Percentiles rank a stretch among this genome's conserved stretches.
Evolutionary conservation across 2,113 vertebrate genomes (phyloP).

Genomic region (Oxygymnocypris stewartii): DNA sequence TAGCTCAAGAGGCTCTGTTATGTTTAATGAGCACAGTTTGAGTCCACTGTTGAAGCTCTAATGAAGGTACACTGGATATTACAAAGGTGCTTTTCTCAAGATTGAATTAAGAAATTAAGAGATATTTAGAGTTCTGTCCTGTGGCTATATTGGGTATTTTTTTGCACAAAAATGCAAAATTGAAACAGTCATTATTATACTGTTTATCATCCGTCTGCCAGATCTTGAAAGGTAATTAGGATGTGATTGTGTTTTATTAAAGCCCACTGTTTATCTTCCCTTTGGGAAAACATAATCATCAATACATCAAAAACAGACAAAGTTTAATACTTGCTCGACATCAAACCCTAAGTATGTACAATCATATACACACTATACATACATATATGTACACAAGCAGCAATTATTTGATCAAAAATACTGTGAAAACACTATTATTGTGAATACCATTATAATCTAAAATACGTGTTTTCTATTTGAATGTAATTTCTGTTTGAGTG

Average conservation of each 20-base stretch:
- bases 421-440: too few relatives aligned
- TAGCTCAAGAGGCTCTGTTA: not conserved
- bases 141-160: not conserved
- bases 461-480: not conserved
- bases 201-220: not conserved
- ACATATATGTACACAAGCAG: too few relatives aligned
- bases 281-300: not conserved
- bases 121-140: not conserved
- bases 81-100: not conserved
- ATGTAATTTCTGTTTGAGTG: too few relatives aligned
- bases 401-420: too few relatives aligned
- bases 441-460: not conserved
- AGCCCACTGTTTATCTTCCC: not conserved
- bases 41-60: not conserved
- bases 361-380: too few relatives aligned
- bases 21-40: not conserved
- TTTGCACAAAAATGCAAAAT: not conserved
- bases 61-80: not conserved
- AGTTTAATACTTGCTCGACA: not conserved
- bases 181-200: not conserved
- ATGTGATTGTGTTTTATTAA: not conserved
- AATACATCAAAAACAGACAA: not conserved
- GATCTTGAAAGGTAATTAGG: not conserved
- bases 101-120: not conserved
- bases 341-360: too few relatives aligned